A percentile compares a stretch with the other conserved stretches of the same genome.
phyloP scores from a whole-genome alignment of 2,888 invertebrate species.

The Caenorhabditis macrosperma region DNA sequence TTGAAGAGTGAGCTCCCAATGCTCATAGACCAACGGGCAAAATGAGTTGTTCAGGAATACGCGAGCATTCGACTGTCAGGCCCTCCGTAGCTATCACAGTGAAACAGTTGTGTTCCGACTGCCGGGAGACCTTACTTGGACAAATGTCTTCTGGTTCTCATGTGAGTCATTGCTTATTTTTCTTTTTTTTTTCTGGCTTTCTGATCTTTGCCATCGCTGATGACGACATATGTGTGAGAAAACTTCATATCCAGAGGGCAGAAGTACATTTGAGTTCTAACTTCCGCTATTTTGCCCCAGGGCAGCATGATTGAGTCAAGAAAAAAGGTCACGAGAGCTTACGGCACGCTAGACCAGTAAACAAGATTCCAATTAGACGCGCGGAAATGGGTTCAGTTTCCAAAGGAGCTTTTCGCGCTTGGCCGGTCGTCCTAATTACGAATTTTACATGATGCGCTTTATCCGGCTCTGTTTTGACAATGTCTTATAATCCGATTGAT shows the following conservation, averaged over 20 bases:
- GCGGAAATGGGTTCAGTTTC: not conserved
- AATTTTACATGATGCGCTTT: not conserved
- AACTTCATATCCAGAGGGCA: not conserved
- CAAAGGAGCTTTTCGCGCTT: not conserved
- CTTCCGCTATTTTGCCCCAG: not conserved
- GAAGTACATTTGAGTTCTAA: not conserved
- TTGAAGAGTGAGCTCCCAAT: constrained; percentile 63
- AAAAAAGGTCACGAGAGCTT: not conserved
- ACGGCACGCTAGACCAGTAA: not conserved
- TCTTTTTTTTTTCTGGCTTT: too few species aligned
- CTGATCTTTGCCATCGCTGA: too few species aligned
- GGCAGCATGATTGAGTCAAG: not conserved
- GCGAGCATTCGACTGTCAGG: constrained; percentile 75
- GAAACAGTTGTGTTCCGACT: constrained; percentile 76
- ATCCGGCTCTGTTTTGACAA: not conserved
- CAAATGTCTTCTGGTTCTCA: constrained; percentile 70
- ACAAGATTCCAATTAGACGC: constrained; percentile 4
- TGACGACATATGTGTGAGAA: too few species aligned
- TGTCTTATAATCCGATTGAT: not conserved
- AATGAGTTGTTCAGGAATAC: constrained; percentile 56
- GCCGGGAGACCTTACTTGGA: constrained; percentile 76
- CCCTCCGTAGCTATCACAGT: constrained; percentile 74
- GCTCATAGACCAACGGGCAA: too few species aligned
- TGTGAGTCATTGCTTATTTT: constrained; percentile 28
- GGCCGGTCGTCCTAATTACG: not conserved